These are phyloP conservation scores for Trachymyrmex cornetzi DNA, from an alignment of 1,140 invertebrate species.

Conservation along the genomic window DNA sequence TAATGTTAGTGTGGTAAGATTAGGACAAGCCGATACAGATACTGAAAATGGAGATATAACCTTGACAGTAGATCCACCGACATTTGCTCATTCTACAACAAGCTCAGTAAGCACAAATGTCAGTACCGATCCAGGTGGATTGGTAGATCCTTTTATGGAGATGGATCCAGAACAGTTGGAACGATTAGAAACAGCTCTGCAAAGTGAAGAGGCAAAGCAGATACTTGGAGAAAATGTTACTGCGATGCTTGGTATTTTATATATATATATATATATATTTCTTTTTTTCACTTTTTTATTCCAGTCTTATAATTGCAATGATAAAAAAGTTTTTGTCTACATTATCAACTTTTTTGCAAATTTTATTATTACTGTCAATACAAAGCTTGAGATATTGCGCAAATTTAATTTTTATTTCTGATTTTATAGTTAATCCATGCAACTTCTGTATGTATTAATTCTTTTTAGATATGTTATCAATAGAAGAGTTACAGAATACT, in stretches of 20 bases:
- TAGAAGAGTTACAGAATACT: conserved; percentile 85
- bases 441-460: conserved; percentile 32
- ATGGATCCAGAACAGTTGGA: conserved; percentile 88
- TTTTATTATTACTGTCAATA: neutral
- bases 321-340: neutral
- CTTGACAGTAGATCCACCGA: conserved; percentile 84
- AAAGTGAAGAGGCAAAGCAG: conserved; percentile 88
- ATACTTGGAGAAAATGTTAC: conserved; percentile 88
- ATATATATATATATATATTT: conserved; percentile 31
- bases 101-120: conserved; percentile 53
- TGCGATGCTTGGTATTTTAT: conserved; percentile 86
- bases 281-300: neutral
- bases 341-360: neutral
- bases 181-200: conserved; percentile 87
- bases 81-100: conserved; percentile 68
- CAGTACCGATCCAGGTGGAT: conserved; percentile 73
- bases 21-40: conserved; percentile 83
- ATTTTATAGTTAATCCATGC: neutral
- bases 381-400: neutral
- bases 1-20: conserved; percentile 86
- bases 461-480: conserved; percentile 85
- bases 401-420: neutral
- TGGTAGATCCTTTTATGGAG: conserved; percentile 87
- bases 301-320: neutral
- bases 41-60: conserved; percentile 82